phyloP scores from a whole-genome alignment of 2,113 vertebrate species.

The Formicarius rufipectus region DNA sequence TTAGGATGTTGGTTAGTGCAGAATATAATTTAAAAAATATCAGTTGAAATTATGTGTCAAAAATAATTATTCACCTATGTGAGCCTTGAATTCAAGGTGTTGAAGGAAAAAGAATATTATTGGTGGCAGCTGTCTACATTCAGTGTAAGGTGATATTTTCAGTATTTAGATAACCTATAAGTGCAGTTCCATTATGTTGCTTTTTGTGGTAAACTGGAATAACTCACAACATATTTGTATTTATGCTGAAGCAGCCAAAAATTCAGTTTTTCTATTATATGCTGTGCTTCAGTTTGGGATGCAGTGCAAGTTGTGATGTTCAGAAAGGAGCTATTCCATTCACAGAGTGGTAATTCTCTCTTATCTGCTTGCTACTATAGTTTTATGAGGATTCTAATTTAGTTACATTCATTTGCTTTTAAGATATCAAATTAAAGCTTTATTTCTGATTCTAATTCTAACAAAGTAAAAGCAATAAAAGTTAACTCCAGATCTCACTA shows the following conservation, averaged over 20 bases:
- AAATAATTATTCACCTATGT: not conserved
- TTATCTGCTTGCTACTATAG: not conserved
- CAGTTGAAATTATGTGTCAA: not conserved
- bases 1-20: not conserved
- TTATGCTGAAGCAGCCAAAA: not conserved
- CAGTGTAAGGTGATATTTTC: not conserved
- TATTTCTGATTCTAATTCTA: not conserved
- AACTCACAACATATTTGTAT: not conserved
- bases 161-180: not conserved
- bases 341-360: not conserved
- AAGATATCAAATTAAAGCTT: not conserved
- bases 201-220: not conserved
- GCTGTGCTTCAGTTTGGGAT: not conserved
- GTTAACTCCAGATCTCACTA: not conserved
- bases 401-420: not conserved
- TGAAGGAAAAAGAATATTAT: not conserved
- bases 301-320: not conserved
- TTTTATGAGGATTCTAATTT: not conserved
- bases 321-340: not conserved
- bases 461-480: not conserved
- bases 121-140: not conserved
- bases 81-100: not conserved
- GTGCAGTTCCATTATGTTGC: not conserved
- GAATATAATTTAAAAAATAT: not conserved
- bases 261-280: not conserved